phyloP scores from a whole-genome alignment of 2,113 vertebrate species.

The Clinocottus analis region DNA sequence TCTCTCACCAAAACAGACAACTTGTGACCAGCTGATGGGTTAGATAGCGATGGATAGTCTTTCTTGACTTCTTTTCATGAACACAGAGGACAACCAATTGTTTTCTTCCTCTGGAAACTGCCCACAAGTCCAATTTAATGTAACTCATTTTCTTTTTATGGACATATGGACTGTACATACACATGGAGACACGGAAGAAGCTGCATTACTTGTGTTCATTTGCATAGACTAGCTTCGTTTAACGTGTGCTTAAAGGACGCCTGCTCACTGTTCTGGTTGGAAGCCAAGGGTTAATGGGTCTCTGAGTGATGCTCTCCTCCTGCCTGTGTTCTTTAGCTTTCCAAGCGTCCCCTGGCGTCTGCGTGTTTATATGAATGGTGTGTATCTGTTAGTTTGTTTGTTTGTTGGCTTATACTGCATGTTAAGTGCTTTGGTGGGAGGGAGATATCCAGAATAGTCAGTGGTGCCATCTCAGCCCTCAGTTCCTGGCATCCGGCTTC shows the following conservation, averaged over 20 bases:
- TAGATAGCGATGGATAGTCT: conserved; percentile 40
- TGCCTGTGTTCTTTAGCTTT: conserved; percentile 64
- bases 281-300: conserved; percentile 79
- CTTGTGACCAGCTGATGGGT: conserved; percentile 42
- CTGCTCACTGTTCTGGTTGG: conserved; percentile 70
- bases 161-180: not conserved
- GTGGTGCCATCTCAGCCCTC: conserved; percentile 58
- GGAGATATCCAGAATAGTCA: conserved; percentile 59
- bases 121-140: conserved; percentile 31
- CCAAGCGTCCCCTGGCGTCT: conserved; percentile 56
- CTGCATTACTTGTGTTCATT: conserved; percentile 62
- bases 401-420: conserved; percentile 64
- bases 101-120: conserved; percentile 38
- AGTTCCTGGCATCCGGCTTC: conserved; percentile 64
- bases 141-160: conserved; percentile 21
- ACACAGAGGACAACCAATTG: not conserved
- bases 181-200: conserved; percentile 33
- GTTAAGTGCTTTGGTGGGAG: conserved; percentile 72
- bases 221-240: conserved; percentile 53
- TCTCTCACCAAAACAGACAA: conserved; percentile 39
- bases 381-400: conserved; percentile 68
- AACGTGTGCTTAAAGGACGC: conserved; percentile 66
- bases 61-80: conserved; percentile 28
- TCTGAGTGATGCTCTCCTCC: conserved; percentile 74
- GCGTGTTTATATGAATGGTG: conserved; percentile 68